Percentiles rank a stretch among this genome's conserved stretches.
phyloP scores from a whole-genome alignment of 2,797 vertebrate species.

The Okamejei kenojei region DNA sequence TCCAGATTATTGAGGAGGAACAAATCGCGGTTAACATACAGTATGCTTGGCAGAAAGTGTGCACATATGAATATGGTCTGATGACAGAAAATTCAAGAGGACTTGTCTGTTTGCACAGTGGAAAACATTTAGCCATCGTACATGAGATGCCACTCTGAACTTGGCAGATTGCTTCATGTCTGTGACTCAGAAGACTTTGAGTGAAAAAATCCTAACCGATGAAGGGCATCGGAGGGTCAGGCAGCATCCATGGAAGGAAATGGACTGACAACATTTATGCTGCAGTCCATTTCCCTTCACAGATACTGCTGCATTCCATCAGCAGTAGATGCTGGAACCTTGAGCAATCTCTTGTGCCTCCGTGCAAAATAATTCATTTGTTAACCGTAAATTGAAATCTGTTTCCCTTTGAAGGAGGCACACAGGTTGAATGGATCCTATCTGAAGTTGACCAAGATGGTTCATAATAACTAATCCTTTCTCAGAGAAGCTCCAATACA shows the following conservation, averaged over 20 bases:
- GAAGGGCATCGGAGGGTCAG: too few relatives aligned
- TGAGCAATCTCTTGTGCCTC: too few relatives aligned
- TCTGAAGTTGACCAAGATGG: background rate
- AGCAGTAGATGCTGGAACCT: too few relatives aligned
- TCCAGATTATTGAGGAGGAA: background rate
- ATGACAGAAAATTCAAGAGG: background rate
- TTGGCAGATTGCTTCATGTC: background rate
- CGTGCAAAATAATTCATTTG: background rate
- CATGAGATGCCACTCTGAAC: background rate
- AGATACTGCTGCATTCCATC: too few relatives aligned
- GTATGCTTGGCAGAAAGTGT: background rate
- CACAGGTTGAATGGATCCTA: background rate
- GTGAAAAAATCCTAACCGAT: too few relatives aligned
- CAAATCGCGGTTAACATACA: background rate
- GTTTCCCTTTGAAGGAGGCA: background rate
- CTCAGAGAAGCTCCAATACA: background rate
- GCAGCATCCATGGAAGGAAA: too few relatives aligned
- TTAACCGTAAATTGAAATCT: background rate
- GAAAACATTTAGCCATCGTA: background rate
- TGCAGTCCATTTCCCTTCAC: too few relatives aligned
- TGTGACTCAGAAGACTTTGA: background rate
- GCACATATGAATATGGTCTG: background rate
- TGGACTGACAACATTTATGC: too few relatives aligned
- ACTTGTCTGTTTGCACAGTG: background rate
- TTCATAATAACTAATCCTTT: constrained; percentile 16